Base-by-base conservation (phyloP, 1,140 invertebrate species). In the Drosophila baimaii region DNA sequence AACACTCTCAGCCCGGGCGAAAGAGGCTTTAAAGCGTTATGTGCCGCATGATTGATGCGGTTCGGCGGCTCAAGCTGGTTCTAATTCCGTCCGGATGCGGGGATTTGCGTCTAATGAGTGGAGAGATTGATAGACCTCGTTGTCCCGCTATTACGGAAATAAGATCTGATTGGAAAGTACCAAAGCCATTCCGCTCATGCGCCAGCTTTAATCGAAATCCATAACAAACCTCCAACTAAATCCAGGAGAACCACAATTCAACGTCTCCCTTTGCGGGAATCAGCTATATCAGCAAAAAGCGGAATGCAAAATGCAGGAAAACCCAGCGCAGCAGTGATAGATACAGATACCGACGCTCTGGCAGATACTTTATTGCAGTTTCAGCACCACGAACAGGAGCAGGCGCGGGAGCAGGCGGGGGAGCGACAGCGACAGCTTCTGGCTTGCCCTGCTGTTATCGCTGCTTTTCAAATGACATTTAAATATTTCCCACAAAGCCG, bases 381-480 rank as follows among this genome's bases (percentile, higher is more conserved):
- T 89, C 84, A 84, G 84, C 84, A 54, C 51, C 51, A 35, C 31
- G 31, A 54, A n/a, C 29, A 15, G 49, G 7, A 10, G 29, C 47
- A 31, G 17, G 17, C 19, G 29, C 27, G 5, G 49, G 27, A 19
- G 13, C 29, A 52, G 49, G 31, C 31, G 31, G 31, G 31, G 31
- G 31, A n/a, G n/a, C 9, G 10, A 25, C 51, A 82, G 63, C 64
- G 17, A 37, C 27, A 43, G 43, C n/a, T 76, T 51, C 62, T 44
- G 70, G 44, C 35, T 56, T 52, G 41, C 41, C 66, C 29, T 55
- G 33, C 47, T 39, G 75, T 55, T 69, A 79, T 68, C 68, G 59
- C 76, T 64, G 79, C 77, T 64, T 63, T 78, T 84, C 68, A 63
- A 80, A 89, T 89, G 84, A 74, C 83, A 89, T 88, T 88, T 88